Evolutionary conservation across 2,113 vertebrate species (phyloP), one percentile per base, ranked within the genome.

Genomic region (Ia io): DNA sequence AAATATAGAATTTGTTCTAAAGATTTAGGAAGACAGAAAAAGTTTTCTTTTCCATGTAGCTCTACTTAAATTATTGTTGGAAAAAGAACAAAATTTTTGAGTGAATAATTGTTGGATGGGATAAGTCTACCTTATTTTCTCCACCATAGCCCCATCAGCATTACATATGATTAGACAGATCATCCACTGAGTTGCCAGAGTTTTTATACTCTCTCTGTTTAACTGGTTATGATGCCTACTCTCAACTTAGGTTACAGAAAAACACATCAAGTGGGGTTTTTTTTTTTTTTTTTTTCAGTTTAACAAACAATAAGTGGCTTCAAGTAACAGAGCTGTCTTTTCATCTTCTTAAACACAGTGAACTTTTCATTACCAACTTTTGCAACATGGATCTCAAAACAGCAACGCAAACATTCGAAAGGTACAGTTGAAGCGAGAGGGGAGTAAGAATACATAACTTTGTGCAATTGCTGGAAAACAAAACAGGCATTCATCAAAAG

Each of bases 391-490:
- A 79, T 95, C 71, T 97, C 80, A 93, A 83, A 93, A 63, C 1
- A 73, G 59, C 47, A 10, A 47, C 44, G 6, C 37, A 88, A 94
- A 86, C 49, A 70, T 53, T 76, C 9, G n/a, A 93, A 93, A 88
- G 9, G 61, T 84, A 73, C 71, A 84, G 13, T 44, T 28, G 28
- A 92, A 63, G 1, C 9, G 32, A 32, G 49, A 67, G 7, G 14
- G 3, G 28, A 85, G 1, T 40, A 89, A 96, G 89, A 93, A 96
- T 94, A 82, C 95, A 93, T 94, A 96, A 95, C 51, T 97, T 97
- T 97, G 32, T 53, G 67, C n/a, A 42, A 67, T 25, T 85, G 84
- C 32, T 73, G 67, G 73, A 76, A 96, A 95, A 95, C 44, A 78
- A 96, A 97, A 79, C n/a, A 70, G 30, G 14, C 63, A n/a, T n/a